These are phyloP conservation scores for Ianthella basta DNA, from an alignment of 37 sponge, comb jelly and placozoan species.

Conservation along the genomic window DNA sequence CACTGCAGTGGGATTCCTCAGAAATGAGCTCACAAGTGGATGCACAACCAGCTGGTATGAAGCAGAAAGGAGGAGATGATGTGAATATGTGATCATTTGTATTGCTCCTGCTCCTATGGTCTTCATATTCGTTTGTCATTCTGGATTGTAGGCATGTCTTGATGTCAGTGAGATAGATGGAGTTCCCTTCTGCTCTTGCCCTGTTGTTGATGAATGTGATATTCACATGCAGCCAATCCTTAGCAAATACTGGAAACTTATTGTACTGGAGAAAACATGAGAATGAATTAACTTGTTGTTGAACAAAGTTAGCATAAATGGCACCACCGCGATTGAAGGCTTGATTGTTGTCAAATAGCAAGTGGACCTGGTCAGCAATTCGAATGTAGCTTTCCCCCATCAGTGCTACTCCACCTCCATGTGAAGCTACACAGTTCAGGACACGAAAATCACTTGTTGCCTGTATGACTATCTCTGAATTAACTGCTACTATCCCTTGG, in stretches of 20 bases:
- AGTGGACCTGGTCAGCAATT: not conserved
- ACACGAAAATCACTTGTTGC: too few relatives aligned
- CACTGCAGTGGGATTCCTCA: not conserved
- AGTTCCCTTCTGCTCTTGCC: not conserved
- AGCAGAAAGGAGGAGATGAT: not conserved
- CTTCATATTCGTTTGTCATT: not conserved
- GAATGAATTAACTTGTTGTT: not conserved
- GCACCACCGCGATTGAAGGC: not conserved
- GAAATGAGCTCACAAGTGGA: too few relatives aligned
- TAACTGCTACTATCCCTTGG: too few relatives aligned
- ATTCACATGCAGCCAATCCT: not conserved
- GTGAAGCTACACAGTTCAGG: not conserved
- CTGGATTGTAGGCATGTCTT: not conserved
- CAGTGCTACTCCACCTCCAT: not conserved
- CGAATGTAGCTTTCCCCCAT: not conserved
- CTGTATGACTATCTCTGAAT: too few relatives aligned
- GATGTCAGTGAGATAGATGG: not conserved
- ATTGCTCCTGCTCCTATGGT: not conserved
- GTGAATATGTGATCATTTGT: not conserved
- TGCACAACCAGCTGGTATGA: too few relatives aligned
- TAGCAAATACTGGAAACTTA: too few relatives aligned
- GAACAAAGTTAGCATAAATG: not conserved
- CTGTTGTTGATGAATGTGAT: not conserved
- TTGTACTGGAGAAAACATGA: conserved; percentile 18
- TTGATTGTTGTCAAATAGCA: not conserved